These are phyloP conservation scores for Potamilus streckersoni DNA, from an alignment of 1,140 invertebrate genomes.

Conservation along the genomic window DNA sequence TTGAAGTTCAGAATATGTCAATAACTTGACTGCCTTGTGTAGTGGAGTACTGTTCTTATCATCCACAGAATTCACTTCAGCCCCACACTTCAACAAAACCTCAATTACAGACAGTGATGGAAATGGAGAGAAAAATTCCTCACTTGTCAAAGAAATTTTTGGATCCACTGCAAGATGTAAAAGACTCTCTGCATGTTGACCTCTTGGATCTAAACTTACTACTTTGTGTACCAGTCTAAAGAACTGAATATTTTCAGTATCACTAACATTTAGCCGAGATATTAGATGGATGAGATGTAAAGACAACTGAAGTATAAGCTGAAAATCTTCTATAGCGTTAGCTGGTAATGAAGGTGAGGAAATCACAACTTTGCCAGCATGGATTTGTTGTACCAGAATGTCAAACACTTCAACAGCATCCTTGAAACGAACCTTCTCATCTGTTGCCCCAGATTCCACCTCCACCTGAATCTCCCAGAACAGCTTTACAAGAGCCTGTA, in stretches of 20 bases:
- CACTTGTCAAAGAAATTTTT: constrained; percentile 39
- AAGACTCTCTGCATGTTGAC: constrained; percentile 81
- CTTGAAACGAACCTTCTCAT: constrained; percentile 78
- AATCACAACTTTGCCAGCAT: neutral
- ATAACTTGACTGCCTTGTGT: constrained; percentile 35
- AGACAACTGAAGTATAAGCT: constrained; percentile 51
- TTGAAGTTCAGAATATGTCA: constrained; percentile 69
- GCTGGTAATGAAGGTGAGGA: neutral
- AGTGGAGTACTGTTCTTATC: constrained; percentile 42
- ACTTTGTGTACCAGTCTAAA: constrained; percentile 73
- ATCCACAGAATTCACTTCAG: constrained; percentile 39
- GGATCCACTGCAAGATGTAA: constrained; percentile 80
- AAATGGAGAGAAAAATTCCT: constrained; percentile 44
- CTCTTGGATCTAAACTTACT: constrained; percentile 80
- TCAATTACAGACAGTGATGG: constrained; percentile 40
- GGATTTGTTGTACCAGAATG: constrained; percentile 74
- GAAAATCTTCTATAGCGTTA: constrained; percentile 29
- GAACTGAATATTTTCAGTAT: constrained; percentile 67
- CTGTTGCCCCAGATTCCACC: constrained; percentile 67
- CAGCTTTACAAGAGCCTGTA: constrained; percentile 89
- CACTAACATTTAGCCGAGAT: constrained; percentile 68
- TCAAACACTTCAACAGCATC: constrained; percentile 82
- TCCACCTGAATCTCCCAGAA: constrained; percentile 81
- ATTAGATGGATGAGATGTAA: constrained; percentile 73
- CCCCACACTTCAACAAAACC: constrained; percentile 42